These are phyloP conservation scores for Serinus canaria DNA, from an alignment of 2,113 vertebrate species.

Conservation along the genomic window DNA sequence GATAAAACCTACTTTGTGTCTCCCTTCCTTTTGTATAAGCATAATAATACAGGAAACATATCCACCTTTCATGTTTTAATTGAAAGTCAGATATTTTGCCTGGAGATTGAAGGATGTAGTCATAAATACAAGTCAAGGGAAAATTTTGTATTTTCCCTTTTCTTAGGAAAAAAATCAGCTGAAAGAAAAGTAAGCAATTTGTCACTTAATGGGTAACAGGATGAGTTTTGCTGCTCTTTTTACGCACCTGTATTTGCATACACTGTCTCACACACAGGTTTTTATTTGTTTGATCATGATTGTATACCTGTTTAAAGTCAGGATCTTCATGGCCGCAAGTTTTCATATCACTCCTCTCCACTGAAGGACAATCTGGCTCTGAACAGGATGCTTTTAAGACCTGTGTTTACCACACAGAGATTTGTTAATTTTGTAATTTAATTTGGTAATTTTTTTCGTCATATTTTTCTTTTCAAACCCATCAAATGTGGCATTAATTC, in stretches of 20 bases:
- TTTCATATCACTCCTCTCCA: background rate
- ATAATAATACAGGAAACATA: background rate
- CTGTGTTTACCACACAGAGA: background rate
- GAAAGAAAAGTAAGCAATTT: background rate
- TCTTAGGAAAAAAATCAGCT: background rate
- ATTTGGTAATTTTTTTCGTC: background rate
- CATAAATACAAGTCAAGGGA: background rate
- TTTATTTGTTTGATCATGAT: background rate
- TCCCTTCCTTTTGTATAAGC: background rate
- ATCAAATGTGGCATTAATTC: background rate
- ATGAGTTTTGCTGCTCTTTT: background rate
- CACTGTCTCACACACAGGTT: background rate
- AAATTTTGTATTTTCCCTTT: background rate
- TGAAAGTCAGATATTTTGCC: background rate
- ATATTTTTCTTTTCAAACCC: background rate
- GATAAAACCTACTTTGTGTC: background rate
- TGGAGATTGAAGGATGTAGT: background rate
- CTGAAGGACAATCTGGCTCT: background rate
- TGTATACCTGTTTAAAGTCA: conserved; percentile 38
- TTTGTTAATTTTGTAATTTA: background rate
- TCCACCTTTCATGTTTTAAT: background rate
- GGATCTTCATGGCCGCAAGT: background rate
- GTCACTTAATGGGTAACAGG: background rate
- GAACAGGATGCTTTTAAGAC: conserved; percentile 38
- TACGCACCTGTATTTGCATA: background rate